A percentile compares a stretch with the other conserved stretches of the same genome.
Evolutionary conservation across 2,797 vertebrate species (phyloP).

Genomic region (Rhynchotus rufescens): DNA sequence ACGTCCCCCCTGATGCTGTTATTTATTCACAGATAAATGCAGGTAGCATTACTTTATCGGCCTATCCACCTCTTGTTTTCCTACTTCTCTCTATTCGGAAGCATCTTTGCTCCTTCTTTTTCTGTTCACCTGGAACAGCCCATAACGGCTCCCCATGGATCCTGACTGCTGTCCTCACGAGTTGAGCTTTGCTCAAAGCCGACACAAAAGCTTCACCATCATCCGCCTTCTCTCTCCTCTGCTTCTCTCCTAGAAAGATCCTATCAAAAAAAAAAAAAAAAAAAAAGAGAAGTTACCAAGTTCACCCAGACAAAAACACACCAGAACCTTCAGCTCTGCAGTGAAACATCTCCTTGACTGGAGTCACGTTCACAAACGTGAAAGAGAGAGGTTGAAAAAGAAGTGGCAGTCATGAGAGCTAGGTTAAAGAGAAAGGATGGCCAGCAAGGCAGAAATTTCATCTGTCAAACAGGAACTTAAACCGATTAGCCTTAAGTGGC

Average conservation of each 20-base stretch:
- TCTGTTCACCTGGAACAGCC: slow-evolving; percentile 31
- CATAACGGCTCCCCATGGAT: slow-evolving; percentile 16
- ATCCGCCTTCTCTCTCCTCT: not conserved
- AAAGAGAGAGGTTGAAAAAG: not conserved
- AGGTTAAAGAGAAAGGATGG: not conserved
- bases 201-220: not conserved
- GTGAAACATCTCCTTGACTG: not conserved
- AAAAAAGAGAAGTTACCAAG: not conserved
- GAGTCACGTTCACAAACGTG: not conserved
- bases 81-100: slow-evolving; percentile 61
- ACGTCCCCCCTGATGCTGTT: slow-evolving; percentile 1
- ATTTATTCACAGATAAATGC: slow-evolving; percentile 48
- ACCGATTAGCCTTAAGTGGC: slow-evolving; percentile 15
- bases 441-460: not conserved
- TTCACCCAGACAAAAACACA: not conserved
- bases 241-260: not conserved
- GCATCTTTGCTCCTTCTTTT: slow-evolving; percentile 24
- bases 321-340: not conserved
- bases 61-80: slow-evolving; percentile 33
- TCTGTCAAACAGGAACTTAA: slow-evolving; percentile 10
- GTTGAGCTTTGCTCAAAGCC: not conserved
- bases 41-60: slow-evolving; percentile 45
- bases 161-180: slow-evolving; percentile 2
- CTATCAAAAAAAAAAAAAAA: not conserved
- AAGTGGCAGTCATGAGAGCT: not conserved